phyloP scores from a whole-genome alignment of 2,113 vertebrate genomes.

The Corythaeola cristata region DNA sequence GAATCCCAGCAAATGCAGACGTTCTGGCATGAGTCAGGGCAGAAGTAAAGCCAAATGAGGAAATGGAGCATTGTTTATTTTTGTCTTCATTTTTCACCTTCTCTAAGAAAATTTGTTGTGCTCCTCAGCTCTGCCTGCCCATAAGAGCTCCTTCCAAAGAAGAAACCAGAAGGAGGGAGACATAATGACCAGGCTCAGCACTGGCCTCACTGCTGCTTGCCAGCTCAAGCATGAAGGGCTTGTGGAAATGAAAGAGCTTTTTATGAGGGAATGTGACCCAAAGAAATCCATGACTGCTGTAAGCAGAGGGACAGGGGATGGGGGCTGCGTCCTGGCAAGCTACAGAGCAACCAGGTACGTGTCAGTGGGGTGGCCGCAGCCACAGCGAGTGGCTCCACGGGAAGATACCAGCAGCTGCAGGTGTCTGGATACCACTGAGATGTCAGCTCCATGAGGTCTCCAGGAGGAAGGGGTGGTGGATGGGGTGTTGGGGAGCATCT shows the following conservation, averaged over 20 bases:
- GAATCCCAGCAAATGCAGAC: neutral
- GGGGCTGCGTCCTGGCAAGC: neutral
- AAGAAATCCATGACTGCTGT: neutral
- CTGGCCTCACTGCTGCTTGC: neutral
- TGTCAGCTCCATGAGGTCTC: neutral
- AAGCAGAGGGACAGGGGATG: neutral
- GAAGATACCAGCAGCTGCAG: neutral
- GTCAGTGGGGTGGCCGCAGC: neutral
- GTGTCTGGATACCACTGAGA: neutral
- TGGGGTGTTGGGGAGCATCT: neutral
- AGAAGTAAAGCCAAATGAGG: neutral
- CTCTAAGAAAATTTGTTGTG: neutral
- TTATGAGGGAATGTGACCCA: neutral
- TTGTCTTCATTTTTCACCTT: neutral
- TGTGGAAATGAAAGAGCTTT: neutral
- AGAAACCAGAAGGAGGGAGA: neutral
- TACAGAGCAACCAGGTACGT: neutral
- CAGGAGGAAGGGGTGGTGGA: accelerated
- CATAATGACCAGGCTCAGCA: neutral
- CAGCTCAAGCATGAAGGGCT: neutral
- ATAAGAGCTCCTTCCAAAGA: neutral
- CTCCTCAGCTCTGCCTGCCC: neutral
- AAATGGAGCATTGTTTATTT: neutral
- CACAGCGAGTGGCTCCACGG: accelerated
- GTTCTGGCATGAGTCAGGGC: accelerated